Evolutionary conservation across 1,140 invertebrate genomes (phyloP).

Genomic region (Euura saliciscinereae): DNA sequence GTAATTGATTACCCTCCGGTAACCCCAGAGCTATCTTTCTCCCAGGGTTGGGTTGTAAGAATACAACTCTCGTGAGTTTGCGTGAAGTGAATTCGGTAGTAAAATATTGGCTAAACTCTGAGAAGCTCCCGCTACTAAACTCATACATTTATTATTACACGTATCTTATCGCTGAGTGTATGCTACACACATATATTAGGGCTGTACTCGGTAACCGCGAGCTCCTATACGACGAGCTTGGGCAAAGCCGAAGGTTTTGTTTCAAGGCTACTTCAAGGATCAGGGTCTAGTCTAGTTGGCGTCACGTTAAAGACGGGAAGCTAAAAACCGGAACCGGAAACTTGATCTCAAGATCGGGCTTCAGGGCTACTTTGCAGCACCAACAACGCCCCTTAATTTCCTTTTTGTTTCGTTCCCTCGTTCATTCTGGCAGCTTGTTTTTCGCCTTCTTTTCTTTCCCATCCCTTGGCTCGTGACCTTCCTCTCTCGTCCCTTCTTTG

Average conservation of each 20-base stretch:
- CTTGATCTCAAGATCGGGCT: too few relatives aligned
- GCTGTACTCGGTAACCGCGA: neutral
- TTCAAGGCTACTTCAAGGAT: neutral
- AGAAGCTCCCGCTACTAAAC: neutral
- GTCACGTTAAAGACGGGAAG: neutral
- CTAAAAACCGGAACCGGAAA: neutral
- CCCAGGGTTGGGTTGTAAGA: neutral
- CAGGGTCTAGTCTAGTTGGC: neutral
- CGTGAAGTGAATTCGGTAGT: conserved; percentile 6
- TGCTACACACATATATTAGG: neutral
- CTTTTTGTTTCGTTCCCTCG: too few relatives aligned
- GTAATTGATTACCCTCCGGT: conserved; percentile 4
- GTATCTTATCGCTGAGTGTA: neutral
- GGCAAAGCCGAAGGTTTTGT: neutral
- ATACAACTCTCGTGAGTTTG: neutral
- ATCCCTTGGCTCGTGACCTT: too few relatives aligned
- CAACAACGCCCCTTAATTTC: too few relatives aligned
- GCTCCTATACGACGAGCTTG: neutral
- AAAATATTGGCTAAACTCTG: neutral
- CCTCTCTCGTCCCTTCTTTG: too few relatives aligned
- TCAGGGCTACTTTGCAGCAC: too few relatives aligned
- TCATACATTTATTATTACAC: neutral
- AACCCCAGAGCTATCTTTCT: conserved; percentile 6
- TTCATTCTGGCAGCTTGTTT: too few relatives aligned
- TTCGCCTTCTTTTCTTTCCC: too few relatives aligned